These are phyloP conservation scores for Urocitellus parryii DNA, from an alignment of 2,113 vertebrate genomes.

Conservation along the genomic window DNA sequence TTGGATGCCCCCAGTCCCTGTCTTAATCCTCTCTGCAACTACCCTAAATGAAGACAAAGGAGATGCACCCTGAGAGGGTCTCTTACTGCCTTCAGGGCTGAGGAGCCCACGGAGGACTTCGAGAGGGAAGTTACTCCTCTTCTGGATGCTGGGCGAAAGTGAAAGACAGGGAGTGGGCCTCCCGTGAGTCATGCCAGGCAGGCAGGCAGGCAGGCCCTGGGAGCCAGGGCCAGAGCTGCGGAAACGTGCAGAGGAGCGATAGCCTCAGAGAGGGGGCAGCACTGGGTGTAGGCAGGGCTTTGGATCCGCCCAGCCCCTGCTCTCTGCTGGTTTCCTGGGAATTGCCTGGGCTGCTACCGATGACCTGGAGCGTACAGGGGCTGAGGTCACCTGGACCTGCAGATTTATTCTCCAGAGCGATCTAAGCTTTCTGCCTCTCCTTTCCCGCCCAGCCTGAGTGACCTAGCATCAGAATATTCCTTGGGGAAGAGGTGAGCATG, in stretches of 20 bases:
- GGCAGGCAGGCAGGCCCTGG: background rate
- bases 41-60: slow-evolving; percentile 23
- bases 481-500: background rate
- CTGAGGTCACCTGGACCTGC: slow-evolving; percentile 29
- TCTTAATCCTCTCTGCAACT: background rate
- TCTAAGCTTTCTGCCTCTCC: background rate
- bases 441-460: background rate
- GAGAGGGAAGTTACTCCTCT: slow-evolving; percentile 77
- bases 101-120: slow-evolving; percentile 67
- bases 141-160: slow-evolving; percentile 78
- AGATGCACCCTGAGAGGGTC: background rate
- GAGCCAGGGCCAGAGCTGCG: background rate
- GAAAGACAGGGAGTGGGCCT: slow-evolving; percentile 69
- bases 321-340: slow-evolving; percentile 53
- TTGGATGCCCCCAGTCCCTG: background rate
- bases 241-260: slow-evolving; percentile 62
- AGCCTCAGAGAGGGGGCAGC: background rate
- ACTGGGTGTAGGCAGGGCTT: background rate
- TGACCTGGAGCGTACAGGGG: background rate
- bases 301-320: background rate
- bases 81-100: background rate
- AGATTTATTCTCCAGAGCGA: background rate
- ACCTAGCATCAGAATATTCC: background rate
- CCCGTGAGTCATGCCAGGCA: slow-evolving; percentile 64
- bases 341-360: background rate